Evolutionary conservation across 2,888 invertebrate genomes (phyloP).

Genomic region (Gnatocerus cornutus): DNA sequence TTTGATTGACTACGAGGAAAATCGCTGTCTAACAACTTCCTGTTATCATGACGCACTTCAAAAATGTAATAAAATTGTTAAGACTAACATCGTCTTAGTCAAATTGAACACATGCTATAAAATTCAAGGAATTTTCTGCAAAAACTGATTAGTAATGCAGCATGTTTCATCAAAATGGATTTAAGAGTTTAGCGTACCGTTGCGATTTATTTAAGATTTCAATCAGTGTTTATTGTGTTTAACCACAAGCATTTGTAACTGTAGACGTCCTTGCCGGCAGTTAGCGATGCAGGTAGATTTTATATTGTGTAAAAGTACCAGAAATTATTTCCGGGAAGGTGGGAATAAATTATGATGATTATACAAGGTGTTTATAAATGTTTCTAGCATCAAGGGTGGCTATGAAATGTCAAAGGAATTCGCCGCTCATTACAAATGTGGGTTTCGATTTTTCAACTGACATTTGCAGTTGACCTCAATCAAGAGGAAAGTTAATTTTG

Average conservation of each 20-base stretch:
- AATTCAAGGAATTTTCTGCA: neutral
- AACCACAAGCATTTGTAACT: slow-evolving; percentile 5
- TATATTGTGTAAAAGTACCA: neutral
- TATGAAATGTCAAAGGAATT: too few relatives aligned
- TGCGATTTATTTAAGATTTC: too few relatives aligned
- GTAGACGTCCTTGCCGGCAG: slow-evolving; percentile 14
- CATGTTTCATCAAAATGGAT: neutral
- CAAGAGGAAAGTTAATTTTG: too few relatives aligned
- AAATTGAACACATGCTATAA: neutral
- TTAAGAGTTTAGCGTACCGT: neutral
- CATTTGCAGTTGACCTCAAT: too few relatives aligned
- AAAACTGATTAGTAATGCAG: too few relatives aligned
- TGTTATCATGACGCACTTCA: slow-evolving; percentile 33
- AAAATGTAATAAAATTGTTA: slow-evolving; percentile 10
- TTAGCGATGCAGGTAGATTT: slow-evolving; percentile 2
- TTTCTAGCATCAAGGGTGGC: too few relatives aligned
- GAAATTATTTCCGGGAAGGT: too few relatives aligned
- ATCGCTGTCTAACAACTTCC: slow-evolving; percentile 14
- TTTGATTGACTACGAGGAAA: slow-evolving; percentile 20
- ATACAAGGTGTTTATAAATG: too few relatives aligned
- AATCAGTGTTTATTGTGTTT: neutral
- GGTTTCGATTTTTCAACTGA: too few relatives aligned
- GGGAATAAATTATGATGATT: too few relatives aligned
- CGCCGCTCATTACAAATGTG: too few relatives aligned
- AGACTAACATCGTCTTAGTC: neutral